A percentile compares a stretch with the other conserved stretches of the same genome.
phyloP scores from a whole-genome alignment of 2,113 vertebrate genomes.

The Lamprotornis superbus region DNA sequence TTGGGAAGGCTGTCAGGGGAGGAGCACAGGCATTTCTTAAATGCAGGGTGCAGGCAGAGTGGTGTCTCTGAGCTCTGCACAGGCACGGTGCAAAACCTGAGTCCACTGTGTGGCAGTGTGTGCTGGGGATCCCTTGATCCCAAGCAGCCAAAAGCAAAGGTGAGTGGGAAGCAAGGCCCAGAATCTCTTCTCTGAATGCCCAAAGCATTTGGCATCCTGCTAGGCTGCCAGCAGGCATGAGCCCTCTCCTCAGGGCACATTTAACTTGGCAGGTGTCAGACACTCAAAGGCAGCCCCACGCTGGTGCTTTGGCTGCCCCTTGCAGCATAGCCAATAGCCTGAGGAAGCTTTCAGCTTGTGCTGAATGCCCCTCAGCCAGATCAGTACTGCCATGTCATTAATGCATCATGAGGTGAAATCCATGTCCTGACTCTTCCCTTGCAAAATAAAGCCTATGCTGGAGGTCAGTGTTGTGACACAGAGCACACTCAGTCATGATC shows the following conservation, averaged over 20 bases:
- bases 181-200: background rate
- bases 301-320: background rate
- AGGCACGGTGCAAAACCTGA: background rate
- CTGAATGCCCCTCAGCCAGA: background rate
- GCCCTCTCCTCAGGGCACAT: background rate
- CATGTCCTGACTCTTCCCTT: background rate
- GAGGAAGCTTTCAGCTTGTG: background rate
- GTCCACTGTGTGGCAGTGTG: fast-evolving
- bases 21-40: background rate
- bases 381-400: background rate
- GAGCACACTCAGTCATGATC: fast-evolving
- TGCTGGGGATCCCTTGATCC: background rate
- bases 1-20: background rate
- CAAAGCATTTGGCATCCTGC: background rate
- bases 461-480: background rate
- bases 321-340: background rate
- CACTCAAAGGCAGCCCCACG: background rate
- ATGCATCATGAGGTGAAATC: background rate
- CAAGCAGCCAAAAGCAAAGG: background rate
- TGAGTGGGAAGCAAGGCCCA: background rate
- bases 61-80: background rate
- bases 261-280: background rate
- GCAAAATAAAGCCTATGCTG: background rate
- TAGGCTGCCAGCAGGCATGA: background rate
- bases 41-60: fast-evolving